Conservation (phyloP, 1,140 invertebrate genomes). For the Drosophila micromelanica region DNA sequence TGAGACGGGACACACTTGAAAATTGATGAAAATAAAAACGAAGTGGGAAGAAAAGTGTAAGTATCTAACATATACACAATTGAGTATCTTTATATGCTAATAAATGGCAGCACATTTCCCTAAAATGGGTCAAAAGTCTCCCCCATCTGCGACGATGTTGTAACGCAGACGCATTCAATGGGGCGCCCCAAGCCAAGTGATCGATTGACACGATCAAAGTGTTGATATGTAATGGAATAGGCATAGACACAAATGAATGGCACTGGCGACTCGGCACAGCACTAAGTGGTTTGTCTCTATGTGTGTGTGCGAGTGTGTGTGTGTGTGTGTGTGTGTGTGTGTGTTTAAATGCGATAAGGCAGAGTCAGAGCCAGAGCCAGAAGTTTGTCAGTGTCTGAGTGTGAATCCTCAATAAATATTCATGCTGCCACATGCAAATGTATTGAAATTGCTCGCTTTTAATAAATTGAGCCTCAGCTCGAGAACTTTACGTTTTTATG, state of each 20-base stretch:
- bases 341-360: slow-evolving; percentile 39
- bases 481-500: slow-evolving; percentile 66
- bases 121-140: slow-evolving; percentile 84
- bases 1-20: slow-evolving; percentile 67
- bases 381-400: slow-evolving; percentile 30
- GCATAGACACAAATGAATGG: slow-evolving; percentile 62
- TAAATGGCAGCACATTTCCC: slow-evolving; percentile 76
- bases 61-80: slow-evolving; percentile 60
- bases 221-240: slow-evolving; percentile 77
- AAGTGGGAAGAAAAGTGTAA: slow-evolving; percentile 15
- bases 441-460: slow-evolving; percentile 72
- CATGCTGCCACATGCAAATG: slow-evolving; percentile 75
- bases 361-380: slow-evolving; percentile 10
- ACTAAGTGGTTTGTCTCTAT: slow-evolving; percentile 60
- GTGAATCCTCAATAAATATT: slow-evolving; percentile 77
- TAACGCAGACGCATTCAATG: slow-evolving; percentile 62
- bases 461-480: slow-evolving; percentile 67
- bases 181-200: slow-evolving; percentile 67
- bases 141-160: slow-evolving; percentile 67
- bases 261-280: slow-evolving; percentile 52
- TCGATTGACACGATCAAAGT: slow-evolving; percentile 83
- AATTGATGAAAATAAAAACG: slow-evolving; percentile 23
- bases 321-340: slow-evolving; percentile 23
- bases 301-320: slow-evolving; percentile 16
- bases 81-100: slow-evolving; percentile 81